A percentile compares a stretch with the other conserved stretches of the same genome.
These are phyloP conservation scores for Coracopsis vasa DNA, from an alignment of 2,113 vertebrate species.

Conservation along the genomic window DNA sequence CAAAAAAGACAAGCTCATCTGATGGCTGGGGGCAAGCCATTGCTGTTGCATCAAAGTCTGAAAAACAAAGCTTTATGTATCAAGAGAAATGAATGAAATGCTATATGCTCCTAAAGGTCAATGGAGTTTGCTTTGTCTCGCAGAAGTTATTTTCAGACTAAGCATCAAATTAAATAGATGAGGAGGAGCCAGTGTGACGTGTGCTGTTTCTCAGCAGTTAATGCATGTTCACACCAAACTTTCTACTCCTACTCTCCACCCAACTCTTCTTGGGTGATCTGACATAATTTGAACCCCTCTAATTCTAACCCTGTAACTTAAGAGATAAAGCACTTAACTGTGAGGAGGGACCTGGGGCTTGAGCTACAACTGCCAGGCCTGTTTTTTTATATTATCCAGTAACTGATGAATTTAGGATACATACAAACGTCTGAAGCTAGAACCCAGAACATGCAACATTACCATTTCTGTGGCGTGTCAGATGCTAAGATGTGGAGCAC, in stretches of 20 bases:
- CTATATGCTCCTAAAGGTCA: background rate
- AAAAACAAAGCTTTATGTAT: background rate
- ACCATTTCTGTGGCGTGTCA: background rate
- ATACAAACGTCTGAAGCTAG: background rate
- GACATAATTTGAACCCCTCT: background rate
- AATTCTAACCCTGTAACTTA: background rate
- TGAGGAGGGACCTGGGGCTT: background rate
- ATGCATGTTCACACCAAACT: background rate
- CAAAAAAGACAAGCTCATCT: constrained; percentile 68
- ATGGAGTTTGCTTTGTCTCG: background rate
- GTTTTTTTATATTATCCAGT: background rate
- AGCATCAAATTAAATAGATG: background rate
- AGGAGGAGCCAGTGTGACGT: background rate
- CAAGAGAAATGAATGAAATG: background rate
- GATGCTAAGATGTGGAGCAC: background rate
- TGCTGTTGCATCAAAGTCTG: background rate
- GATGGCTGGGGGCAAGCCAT: constrained; percentile 22
- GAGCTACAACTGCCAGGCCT: background rate
- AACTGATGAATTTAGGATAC: background rate
- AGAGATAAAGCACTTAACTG: background rate
- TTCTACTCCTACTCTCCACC: background rate
- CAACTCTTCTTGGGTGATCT: background rate
- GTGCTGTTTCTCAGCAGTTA: background rate
- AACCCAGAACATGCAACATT: background rate
- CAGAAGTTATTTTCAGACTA: background rate